Percentiles rank a stretch among this genome's conserved stretches.
phyloP scores from a whole-genome alignment of 2,797 vertebrate species.

The Danio albolineatus region DNA sequence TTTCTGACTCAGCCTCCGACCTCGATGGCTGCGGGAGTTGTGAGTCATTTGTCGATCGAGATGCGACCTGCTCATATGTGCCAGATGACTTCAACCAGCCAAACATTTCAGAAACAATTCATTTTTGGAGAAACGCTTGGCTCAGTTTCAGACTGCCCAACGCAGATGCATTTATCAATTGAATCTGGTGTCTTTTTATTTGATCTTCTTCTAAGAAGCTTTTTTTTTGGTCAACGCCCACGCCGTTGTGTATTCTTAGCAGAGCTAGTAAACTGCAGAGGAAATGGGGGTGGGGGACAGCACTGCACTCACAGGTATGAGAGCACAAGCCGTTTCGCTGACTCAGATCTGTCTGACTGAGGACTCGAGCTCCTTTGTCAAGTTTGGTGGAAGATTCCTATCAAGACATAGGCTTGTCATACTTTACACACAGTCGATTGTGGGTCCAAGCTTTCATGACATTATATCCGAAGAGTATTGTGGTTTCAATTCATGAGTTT shows the following conservation, averaged over 20 bases:
- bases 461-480: background rate
- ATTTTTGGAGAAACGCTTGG: background rate
- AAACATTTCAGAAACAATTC: background rate
- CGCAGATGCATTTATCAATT: background rate
- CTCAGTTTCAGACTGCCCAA: background rate
- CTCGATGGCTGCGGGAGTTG: background rate
- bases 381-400: conserved; percentile 57
- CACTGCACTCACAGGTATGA: conserved; percentile 52
- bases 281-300: conserved; percentile 64
- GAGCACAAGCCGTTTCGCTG: conserved; percentile 58
- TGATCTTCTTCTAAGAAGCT: conserved; percentile 68
- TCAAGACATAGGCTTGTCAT: background rate
- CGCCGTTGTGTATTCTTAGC: conserved; percentile 54
- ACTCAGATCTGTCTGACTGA: conserved; percentile 65
- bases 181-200: conserved; percentile 51
- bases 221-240: conserved; percentile 69
- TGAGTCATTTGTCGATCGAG: conserved; percentile 29
- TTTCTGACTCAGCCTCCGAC: conserved; percentile 26
- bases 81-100: background rate
- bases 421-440: background rate
- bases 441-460: background rate
- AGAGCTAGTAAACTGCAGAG: conserved; percentile 69
- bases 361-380: conserved; percentile 8
- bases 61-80: background rate
- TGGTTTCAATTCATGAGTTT: background rate